phyloP scores from a whole-genome alignment of 2,113 vertebrate genomes.

The Eptatretus burgeri region DNA sequence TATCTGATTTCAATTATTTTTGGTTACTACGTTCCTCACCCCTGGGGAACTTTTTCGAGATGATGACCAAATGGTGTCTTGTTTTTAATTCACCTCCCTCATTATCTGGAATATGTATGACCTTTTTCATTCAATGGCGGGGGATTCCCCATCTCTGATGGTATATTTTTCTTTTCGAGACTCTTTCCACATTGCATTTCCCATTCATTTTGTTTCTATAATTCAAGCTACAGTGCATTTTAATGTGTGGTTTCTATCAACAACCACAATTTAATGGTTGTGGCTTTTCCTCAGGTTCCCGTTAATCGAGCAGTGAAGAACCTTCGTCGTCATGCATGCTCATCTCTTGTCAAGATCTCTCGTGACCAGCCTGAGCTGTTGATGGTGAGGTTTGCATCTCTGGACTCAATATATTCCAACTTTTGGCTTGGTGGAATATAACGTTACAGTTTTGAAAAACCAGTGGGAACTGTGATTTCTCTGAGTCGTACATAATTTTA shows the following conservation, averaged over 20 bases:
- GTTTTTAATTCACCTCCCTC: too few species aligned
- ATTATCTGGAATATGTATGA: too few species aligned
- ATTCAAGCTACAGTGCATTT: not conserved
- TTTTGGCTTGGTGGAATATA: not conserved
- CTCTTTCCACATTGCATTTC: too few species aligned
- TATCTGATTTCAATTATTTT: too few species aligned
- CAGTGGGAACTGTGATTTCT: not conserved
- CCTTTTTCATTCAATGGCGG: too few species aligned
- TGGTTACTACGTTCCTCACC: too few species aligned
- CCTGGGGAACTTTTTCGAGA: too few species aligned
- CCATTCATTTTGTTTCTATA: not conserved
- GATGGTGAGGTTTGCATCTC: constrained; percentile 23
- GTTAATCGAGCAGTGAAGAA: constrained; percentile 63
- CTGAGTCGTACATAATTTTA: not conserved
- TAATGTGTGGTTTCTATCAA: constrained; percentile 10
- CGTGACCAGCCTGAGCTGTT: constrained; percentile 59
- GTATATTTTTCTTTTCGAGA: too few species aligned
- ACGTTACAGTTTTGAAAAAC: not conserved
- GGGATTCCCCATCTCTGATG: too few species aligned
- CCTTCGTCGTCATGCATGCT: constrained; percentile 64
- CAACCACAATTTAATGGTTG: not conserved
- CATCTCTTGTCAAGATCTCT: constrained; percentile 73
- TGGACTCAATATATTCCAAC: not conserved
- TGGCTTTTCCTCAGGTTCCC: constrained; percentile 26
- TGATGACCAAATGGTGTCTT: too few species aligned